Evolutionary conservation across 2,888 invertebrate genomes (phyloP).

Genomic region (Callosobruchus maculatus): DNA sequence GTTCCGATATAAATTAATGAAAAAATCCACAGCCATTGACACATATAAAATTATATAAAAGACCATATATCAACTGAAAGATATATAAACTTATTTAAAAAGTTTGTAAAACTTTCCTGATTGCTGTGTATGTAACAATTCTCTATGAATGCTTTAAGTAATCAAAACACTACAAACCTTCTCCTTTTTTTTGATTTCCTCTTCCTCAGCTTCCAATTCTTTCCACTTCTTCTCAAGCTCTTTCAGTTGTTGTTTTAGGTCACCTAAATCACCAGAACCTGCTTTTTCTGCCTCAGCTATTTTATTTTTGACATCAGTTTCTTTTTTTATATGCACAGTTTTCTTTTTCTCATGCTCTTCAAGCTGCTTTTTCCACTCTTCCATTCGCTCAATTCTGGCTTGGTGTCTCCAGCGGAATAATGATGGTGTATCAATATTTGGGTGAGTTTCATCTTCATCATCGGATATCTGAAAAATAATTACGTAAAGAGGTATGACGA

Average conservation of each 20-base stretch:
- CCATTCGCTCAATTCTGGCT: constrained; percentile 89
- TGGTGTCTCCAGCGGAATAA: constrained; percentile 98
- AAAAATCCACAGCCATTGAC: too few species aligned
- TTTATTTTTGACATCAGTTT: constrained; percentile 62
- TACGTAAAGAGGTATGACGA: too few species aligned
- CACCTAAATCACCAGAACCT: constrained; percentile 43
- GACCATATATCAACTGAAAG: too few species aligned
- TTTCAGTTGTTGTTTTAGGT: constrained; percentile 51
- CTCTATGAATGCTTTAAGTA: neutral
- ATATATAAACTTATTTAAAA: too few species aligned
- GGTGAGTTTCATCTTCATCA: constrained; percentile 99
- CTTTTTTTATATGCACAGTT: constrained; percentile 57
- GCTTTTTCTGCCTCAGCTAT: constrained; percentile 56
- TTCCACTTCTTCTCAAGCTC: constrained; percentile 69
- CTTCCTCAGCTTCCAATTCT: constrained; percentile 64
- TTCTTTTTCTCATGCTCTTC: constrained; percentile 65
- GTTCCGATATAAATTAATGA: too few species aligned
- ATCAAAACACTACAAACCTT: constrained; percentile 20
- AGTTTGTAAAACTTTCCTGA: too few species aligned
- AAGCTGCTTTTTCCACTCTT: constrained; percentile 66
- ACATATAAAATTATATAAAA: too few species aligned
- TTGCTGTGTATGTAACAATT: too few species aligned
- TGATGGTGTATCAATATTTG: constrained; percentile 99
- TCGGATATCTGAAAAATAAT: constrained; percentile 88
- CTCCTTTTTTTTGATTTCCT: constrained; percentile 56